phyloP scores from a whole-genome alignment of 2,113 vertebrate genomes.

The Oreotrochilus melanogaster region DNA sequence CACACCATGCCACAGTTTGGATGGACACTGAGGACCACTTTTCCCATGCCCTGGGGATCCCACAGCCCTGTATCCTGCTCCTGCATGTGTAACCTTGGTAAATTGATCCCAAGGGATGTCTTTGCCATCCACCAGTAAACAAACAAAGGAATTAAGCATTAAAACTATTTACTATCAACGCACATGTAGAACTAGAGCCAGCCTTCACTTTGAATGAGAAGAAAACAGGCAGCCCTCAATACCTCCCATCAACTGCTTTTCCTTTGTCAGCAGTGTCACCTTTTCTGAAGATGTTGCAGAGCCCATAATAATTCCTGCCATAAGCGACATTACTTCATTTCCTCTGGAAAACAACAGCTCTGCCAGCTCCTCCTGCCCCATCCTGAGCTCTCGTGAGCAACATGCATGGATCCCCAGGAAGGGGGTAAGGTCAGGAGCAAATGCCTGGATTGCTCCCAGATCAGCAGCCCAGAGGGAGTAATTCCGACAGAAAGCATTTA shows the following conservation, averaged over 20 bases:
- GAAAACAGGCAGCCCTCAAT: not conserved
- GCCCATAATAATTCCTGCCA: constrained; percentile 15
- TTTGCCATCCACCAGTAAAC: not conserved
- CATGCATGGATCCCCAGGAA: constrained; percentile 24
- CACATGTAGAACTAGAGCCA: not conserved
- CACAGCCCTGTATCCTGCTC: not conserved
- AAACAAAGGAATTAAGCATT: not conserved
- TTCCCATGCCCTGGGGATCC: not conserved
- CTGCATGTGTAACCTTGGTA: not conserved
- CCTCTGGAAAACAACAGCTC: constrained; percentile 66
- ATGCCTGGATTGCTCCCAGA: constrained; percentile 64
- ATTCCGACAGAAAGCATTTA: constrained; percentile 72
- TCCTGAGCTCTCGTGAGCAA: not conserved
- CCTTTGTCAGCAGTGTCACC: not conserved
- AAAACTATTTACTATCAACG: not conserved
- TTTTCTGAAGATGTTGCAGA: constrained; percentile 41
- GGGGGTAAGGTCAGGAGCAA: constrained; percentile 71
- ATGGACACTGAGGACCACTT: not conserved
- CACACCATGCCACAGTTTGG: not conserved
- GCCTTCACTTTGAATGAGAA: not conserved
- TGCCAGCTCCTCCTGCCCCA: constrained; percentile 31
- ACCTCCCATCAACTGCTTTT: not conserved
- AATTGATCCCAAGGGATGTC: not conserved
- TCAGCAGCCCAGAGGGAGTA: constrained; percentile 70
- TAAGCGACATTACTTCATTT: constrained; percentile 74